phyloP scores from a whole-genome alignment of 2,113 vertebrate genomes.

The Pipa parva region DNA sequence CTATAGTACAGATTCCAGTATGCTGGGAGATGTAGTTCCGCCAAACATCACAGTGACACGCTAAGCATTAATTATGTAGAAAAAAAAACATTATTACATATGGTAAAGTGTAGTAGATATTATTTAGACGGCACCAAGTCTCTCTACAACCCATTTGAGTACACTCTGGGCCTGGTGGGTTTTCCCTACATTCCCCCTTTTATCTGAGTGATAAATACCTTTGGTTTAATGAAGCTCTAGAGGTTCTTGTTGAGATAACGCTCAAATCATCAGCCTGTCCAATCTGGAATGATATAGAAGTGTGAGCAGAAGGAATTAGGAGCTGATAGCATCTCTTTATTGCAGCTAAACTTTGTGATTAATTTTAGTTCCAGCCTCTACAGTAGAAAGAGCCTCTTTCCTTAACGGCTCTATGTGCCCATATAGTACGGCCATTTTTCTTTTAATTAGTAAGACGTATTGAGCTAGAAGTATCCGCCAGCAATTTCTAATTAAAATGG shows the following conservation, averaged over 20 bases:
- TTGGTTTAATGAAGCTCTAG: constrained; percentile 41
- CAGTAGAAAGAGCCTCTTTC: neutral
- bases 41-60: too few species aligned
- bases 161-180: too few species aligned
- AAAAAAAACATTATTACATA: too few species aligned
- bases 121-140: too few species aligned
- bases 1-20: too few species aligned
- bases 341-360: constrained; percentile 23
- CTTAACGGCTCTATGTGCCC: neutral
- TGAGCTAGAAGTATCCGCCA: constrained; percentile 40
- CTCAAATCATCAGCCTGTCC: constrained; percentile 25
- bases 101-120: too few species aligned
- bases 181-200: too few species aligned
- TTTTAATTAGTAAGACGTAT: constrained; percentile 42
- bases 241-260: constrained; percentile 29
- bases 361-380: constrained; percentile 14
- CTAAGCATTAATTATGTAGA: too few species aligned
- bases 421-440: constrained; percentile 16
- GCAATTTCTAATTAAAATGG: constrained; percentile 42
- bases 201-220: constrained; percentile 36
- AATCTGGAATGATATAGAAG: constrained; percentile 25
- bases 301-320: neutral
- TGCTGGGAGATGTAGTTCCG: too few species aligned
- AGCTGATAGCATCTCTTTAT: neutral
- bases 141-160: too few species aligned